phyloP scores from a whole-genome alignment of 2,888 invertebrate species.

The Plagiodera versicolora region DNA sequence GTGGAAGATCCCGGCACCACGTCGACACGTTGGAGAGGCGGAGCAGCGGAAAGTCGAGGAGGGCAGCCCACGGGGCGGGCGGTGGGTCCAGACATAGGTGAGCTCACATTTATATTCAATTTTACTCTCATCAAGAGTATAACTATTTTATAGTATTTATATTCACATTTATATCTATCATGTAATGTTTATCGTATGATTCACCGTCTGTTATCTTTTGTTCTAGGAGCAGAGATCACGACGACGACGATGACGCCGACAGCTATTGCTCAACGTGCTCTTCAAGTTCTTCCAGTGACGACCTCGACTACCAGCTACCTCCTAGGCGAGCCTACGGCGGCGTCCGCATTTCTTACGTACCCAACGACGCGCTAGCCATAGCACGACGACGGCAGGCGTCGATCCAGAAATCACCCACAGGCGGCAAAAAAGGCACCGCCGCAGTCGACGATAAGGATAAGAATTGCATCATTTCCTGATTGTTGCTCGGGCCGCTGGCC shows the following conservation, averaged over 20 bases:
- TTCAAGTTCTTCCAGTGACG: constrained; percentile 82
- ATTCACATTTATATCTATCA: no score
- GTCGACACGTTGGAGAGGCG: constrained; percentile 47
- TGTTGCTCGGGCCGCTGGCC: constrained; percentile 17
- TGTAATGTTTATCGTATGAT: no score
- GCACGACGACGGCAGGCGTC: constrained; percentile 68
- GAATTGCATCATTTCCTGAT: constrained; percentile 87
- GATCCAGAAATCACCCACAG: constrained; percentile 47
- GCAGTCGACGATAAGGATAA: constrained; percentile 66
- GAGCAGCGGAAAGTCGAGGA: constrained; percentile 41
- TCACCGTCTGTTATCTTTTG: no score
- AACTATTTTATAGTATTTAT: no score
- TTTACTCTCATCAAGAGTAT: no score
- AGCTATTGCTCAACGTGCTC: constrained; percentile 91
- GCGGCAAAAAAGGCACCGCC: constrained; percentile 40
- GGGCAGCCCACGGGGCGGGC: not conserved
- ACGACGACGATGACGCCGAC: constrained; percentile 70
- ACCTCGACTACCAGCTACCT: constrained; percentile 83
- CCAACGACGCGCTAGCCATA: constrained; percentile 86
- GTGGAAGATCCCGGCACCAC: constrained; percentile 52
- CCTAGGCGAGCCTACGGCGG: constrained; percentile 83
- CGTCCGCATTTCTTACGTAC: constrained; percentile 89
- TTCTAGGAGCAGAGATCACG: constrained; percentile 39
- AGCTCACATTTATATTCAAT: no score
- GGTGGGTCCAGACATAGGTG: not conserved